These are phyloP conservation scores for Cheirogaleus major DNA, from an alignment of 2,797 vertebrate genomes.

Conservation along the genomic window DNA sequence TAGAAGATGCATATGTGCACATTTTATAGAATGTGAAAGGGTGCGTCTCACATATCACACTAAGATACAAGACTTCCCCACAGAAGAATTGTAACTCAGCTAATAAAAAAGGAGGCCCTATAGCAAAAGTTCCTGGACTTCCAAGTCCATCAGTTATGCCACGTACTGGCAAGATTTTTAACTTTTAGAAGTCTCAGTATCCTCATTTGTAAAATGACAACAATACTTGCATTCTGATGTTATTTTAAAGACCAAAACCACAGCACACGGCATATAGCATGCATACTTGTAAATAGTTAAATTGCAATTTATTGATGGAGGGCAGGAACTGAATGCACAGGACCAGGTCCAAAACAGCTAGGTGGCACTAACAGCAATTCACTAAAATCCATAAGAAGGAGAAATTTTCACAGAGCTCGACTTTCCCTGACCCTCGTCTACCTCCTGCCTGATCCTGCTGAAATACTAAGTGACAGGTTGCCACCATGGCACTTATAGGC, in stretches of 20 bases:
- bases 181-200: neutral
- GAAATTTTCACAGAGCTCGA: fast-evolving
- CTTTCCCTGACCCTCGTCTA: too few species aligned
- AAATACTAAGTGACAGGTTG: neutral
- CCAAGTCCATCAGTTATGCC: neutral
- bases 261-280: fast-evolving
- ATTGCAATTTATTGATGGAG: neutral
- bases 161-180: neutral
- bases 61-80: neutral
- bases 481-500: neutral
- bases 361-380: neutral
- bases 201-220: neutral
- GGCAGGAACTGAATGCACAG: neutral
- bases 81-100: neutral
- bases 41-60: neutral
- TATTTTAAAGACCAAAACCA: neutral
- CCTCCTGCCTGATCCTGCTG: neutral
- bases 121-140: neutral
- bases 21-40: neutral
- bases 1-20: neutral
- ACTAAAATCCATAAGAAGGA: neutral
- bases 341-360: neutral
- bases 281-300: neutral
- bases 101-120: neutral
- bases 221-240: neutral